Percentiles rank a stretch among this genome's conserved stretches.
These are phyloP conservation scores for Babylonia areolata DNA, from an alignment of 1,140 invertebrate genomes.

Conservation along the genomic window DNA sequence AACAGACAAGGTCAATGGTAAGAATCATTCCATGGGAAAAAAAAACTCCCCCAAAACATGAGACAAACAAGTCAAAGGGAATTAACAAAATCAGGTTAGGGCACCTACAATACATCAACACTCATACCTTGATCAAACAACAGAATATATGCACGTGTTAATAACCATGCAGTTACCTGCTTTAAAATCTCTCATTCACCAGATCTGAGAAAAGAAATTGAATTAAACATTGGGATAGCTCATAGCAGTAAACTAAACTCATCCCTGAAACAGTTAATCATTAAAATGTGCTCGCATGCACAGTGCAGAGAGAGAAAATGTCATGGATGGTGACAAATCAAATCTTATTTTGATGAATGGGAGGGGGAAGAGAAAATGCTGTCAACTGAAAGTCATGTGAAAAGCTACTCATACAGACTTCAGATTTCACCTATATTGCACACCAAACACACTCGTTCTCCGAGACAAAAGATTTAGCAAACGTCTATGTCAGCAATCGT, in stretches of 20 bases:
- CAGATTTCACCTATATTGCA: background rate
- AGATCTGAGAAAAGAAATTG: background rate
- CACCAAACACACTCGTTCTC: background rate
- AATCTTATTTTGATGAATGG: background rate
- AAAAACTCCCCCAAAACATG: background rate
- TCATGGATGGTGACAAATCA: background rate
- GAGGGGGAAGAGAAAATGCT: background rate
- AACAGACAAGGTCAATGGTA: slow-evolving; percentile 2
- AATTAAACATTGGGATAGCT: background rate
- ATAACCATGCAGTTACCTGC: background rate
- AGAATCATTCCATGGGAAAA: slow-evolving; percentile 3
- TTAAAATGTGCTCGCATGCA: background rate
- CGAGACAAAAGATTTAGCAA: background rate
- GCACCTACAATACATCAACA: background rate
- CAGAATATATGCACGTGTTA: background rate
- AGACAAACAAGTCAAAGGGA: background rate
- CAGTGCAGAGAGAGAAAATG: background rate
- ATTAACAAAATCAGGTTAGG: background rate
- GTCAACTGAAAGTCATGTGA: background rate
- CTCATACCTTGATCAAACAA: background rate
- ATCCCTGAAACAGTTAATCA: background rate
- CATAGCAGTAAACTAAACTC: background rate
- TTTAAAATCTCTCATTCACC: background rate
- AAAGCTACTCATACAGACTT: no score
- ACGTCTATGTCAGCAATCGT: background rate